These are phyloP conservation scores for Florisuga fusca DNA, from an alignment of 2,797 vertebrate genomes.

Conservation along the genomic window DNA sequence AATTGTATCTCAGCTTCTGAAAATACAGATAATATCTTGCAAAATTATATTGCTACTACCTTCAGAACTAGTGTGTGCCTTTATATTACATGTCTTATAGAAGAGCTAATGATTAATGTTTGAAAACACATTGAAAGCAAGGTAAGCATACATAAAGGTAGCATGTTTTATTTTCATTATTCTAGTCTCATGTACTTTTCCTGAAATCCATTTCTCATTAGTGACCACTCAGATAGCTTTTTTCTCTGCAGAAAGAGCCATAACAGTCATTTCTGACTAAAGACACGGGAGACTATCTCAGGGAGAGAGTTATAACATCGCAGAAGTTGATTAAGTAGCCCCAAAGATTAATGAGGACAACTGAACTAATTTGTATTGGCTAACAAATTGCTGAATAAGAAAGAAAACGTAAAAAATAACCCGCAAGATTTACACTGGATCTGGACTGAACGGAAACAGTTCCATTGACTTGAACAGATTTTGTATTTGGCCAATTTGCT, in stretches of 20 bases:
- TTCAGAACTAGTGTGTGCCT: neutral
- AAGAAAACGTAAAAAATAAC: neutral
- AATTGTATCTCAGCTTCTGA: neutral
- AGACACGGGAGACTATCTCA: neutral
- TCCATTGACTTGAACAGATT: neutral
- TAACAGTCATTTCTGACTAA: neutral
- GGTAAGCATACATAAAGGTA: neutral
- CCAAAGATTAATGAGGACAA: conserved; percentile 9
- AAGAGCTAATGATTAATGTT: neutral
- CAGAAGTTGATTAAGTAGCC: neutral
- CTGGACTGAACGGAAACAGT: neutral
- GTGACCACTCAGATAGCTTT: neutral
- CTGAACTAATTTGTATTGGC: neutral
- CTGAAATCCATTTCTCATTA: neutral
- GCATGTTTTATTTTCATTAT: neutral
- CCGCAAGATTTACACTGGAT: neutral
- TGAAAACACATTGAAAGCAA: neutral
- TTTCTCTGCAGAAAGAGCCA: neutral
- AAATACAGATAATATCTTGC: neutral
- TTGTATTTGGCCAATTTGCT: neutral
- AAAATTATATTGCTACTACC: neutral
- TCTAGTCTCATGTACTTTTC: neutral
- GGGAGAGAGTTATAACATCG: neutral
- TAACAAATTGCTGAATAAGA: neutral
- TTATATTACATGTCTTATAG: neutral